A percentile compares a stretch with the other conserved stretches of the same genome.
phyloP scores from a whole-genome alignment of 2,113 vertebrate genomes.

The Vidua chalybeata region DNA sequence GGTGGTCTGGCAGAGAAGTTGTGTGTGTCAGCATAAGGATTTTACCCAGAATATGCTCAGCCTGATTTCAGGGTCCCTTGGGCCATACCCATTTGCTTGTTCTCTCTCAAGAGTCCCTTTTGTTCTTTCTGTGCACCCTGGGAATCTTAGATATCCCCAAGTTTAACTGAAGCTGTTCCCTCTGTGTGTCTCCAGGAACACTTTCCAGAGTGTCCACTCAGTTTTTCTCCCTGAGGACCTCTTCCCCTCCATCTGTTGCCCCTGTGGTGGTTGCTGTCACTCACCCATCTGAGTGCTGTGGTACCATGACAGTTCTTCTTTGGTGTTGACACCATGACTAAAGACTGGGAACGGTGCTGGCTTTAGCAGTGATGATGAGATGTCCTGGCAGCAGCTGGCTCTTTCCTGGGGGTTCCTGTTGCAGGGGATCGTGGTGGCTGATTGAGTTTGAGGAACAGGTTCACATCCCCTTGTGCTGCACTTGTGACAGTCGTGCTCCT shows the following conservation, averaged over 20 bases:
- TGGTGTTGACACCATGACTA: neutral
- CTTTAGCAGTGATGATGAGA: neutral
- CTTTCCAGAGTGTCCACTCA: neutral
- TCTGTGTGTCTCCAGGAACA: neutral
- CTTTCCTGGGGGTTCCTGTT: neutral
- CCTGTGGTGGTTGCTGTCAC: neutral
- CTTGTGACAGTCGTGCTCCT: neutral
- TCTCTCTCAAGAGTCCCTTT: neutral
- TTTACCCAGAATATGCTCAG: neutral
- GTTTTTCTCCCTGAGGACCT: neutral
- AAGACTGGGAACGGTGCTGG: neutral
- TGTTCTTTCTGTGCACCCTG: neutral
- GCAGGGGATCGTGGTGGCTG: accelerated
- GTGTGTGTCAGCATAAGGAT: neutral
- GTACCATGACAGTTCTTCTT: neutral
- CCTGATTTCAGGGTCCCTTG: neutral
- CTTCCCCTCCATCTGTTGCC: accelerated
- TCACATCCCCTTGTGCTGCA: neutral
- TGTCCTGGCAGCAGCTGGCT: neutral
- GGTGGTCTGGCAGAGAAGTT: neutral
- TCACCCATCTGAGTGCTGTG: accelerated
- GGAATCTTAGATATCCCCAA: neutral
- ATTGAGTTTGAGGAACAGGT: neutral
- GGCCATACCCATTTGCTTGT: neutral
- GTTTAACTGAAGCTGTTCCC: neutral